Percentiles rank a stretch among this genome's conserved stretches.
phyloP scores from a whole-genome alignment of 2,797 vertebrate species.

The Coranthus polyacanthus region DNA sequence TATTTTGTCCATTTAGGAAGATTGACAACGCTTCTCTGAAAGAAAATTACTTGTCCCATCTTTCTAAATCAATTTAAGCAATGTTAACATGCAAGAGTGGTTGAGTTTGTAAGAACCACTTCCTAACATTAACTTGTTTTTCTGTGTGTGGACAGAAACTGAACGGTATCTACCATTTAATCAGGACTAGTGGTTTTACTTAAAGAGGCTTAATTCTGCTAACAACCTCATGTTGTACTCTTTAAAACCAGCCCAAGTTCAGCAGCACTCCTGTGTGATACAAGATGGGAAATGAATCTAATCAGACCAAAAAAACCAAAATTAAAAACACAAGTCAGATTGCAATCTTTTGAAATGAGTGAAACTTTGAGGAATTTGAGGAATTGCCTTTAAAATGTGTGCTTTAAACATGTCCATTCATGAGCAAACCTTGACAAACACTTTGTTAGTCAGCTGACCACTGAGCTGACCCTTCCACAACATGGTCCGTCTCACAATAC shows the following conservation, averaged over 20 bases:
- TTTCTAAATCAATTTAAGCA: neutral
- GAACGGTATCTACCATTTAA: neutral
- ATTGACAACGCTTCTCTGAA: too few species aligned
- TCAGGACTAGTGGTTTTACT: constrained; percentile 17
- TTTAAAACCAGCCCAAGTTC: constrained; percentile 15
- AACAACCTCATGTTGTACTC: constrained; percentile 7
- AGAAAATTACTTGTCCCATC: too few species aligned
- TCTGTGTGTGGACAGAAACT: neutral
- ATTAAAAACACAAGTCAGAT: too few species aligned
- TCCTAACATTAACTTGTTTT: too few species aligned
- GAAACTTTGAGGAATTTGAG: too few species aligned
- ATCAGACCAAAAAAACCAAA: too few species aligned
- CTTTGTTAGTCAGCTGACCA: constrained; percentile 24
- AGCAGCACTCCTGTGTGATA: neutral
- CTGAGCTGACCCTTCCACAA: constrained; percentile 12
- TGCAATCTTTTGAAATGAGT: too few species aligned
- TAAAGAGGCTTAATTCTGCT: constrained; percentile 20
- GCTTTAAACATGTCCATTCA: too few species aligned
- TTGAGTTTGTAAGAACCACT: neutral
- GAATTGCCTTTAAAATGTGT: too few species aligned
- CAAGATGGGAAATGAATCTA: too few species aligned
- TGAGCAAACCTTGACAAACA: neutral
- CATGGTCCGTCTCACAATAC: neutral
- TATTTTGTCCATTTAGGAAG: too few species aligned
- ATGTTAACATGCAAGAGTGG: constrained; percentile 7